Percentiles rank a stretch among this genome's conserved stretches.
Evolutionary conservation across 2,888 invertebrate species (phyloP).

Genomic region (Drosophila anomelani): DNA sequence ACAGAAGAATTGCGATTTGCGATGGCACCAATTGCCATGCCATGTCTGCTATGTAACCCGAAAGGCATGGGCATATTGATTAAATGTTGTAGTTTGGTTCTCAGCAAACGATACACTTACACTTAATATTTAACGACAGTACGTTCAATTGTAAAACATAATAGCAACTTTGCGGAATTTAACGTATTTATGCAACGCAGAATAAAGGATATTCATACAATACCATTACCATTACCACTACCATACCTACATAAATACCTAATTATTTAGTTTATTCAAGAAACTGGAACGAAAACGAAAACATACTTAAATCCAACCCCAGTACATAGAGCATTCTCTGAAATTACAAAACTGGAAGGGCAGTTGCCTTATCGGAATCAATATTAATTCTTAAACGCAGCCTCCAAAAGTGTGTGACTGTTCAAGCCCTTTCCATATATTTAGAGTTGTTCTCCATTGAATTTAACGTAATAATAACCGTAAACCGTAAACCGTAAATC

Average conservation of each 20-base stretch:
- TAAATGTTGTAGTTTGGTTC: conserved; percentile 73
- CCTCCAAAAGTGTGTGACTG: conserved; percentile 55
- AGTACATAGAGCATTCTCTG: conserved; percentile 11
- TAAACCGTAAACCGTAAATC: conserved; percentile 29
- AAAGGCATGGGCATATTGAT: conserved; percentile 47
- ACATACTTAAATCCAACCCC: conserved; percentile 19
- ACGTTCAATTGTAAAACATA: conserved; percentile 47
- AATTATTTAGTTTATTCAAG: conserved; percentile 39
- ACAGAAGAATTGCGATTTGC: conserved; percentile 36
- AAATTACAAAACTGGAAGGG: conserved; percentile 28
- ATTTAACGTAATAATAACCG: conserved; percentile 53
- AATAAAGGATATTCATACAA: conserved; percentile 41
- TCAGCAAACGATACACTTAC: conserved; percentile 55
- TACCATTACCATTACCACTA: conserved; percentile 22
- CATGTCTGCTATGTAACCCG: conserved; percentile 63
- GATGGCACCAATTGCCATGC: conserved; percentile 16
- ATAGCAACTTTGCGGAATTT: conserved; percentile 47
- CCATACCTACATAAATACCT: conserved; percentile 39
- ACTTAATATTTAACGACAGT: conserved; percentile 45
- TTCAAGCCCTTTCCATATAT: conserved; percentile 47
- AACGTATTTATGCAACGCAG: conserved; percentile 33
- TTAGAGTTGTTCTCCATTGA: conserved; percentile 69
- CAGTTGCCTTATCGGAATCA: conserved; percentile 26
- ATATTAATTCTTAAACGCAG: conserved; percentile 28
- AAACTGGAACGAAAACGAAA: not conserved